These are phyloP conservation scores for Yponomeuta malinellus DNA, from an alignment of 2,888 invertebrate genomes.

Conservation along the genomic window DNA sequence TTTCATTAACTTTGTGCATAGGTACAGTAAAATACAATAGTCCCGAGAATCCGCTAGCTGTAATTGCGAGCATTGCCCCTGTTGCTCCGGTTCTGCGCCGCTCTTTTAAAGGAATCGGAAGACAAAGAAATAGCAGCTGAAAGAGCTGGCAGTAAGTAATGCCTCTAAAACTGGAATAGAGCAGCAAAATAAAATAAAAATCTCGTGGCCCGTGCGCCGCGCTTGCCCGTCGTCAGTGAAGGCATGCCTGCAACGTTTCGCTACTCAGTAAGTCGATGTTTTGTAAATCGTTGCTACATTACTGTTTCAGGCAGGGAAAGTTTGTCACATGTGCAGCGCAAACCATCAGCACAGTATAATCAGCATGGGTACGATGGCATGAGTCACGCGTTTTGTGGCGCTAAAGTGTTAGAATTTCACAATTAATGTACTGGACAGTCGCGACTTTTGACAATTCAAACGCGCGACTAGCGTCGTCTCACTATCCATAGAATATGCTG, in stretches of 20 bases:
- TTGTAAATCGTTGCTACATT: conserved; percentile 4
- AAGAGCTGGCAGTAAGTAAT: background rate
- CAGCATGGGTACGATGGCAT: too few relatives aligned
- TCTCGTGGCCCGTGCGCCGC: background rate
- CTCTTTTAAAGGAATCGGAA: background rate
- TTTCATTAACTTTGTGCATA: too few relatives aligned
- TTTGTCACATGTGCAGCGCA: background rate
- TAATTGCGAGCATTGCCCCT: background rate
- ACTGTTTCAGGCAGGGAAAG: conserved; percentile 1
- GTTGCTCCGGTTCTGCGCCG: background rate
- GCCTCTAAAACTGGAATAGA: background rate
- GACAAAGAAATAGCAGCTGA: conserved; percentile 1
- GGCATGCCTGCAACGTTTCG: background rate
- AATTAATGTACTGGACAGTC: too few relatives aligned
- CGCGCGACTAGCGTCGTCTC: too few relatives aligned
- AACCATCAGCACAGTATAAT: background rate
- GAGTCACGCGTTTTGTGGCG: too few relatives aligned
- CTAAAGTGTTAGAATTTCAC: too few relatives aligned
- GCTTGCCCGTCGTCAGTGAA: background rate
- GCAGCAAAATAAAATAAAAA: background rate
- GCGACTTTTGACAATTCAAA: too few relatives aligned
- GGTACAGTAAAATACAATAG: background rate
- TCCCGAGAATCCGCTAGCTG: background rate
- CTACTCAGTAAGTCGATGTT: background rate
- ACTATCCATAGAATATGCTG: too few relatives aligned